Conservation (phyloP, 1,140 invertebrate genomes). For the Pogonognathellus flavescens region DNA sequence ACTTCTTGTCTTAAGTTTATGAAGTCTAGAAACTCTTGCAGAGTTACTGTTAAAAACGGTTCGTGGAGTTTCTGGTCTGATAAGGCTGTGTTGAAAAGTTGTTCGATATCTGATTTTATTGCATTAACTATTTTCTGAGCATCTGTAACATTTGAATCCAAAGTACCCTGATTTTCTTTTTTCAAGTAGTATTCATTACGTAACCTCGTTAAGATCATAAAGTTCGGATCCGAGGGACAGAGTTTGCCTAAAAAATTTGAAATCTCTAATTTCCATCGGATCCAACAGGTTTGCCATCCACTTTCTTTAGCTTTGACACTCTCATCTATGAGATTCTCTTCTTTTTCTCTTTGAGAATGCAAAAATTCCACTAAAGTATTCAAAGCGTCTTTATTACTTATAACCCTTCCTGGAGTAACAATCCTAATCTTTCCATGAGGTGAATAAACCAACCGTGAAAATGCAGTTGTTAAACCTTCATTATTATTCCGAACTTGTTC, state of each 20-base stretch:
- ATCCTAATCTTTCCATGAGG: conserved; percentile 34
- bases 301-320: conserved; percentile 53
- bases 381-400: conserved; percentile 53
- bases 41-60: conserved; percentile 59
- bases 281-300: conserved; percentile 54
- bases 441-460: conserved; percentile 27
- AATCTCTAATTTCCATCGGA: conserved; percentile 53
- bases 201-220: background rate
- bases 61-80: conserved; percentile 52
- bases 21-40: conserved; percentile 59
- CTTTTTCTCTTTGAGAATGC: conserved; percentile 53
- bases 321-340: conserved; percentile 52
- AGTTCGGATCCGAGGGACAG: conserved; percentile 8
- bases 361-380: conserved; percentile 58
- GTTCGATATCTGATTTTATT: conserved; percentile 58
- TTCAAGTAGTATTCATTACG: conserved; percentile 9
- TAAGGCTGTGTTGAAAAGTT: conserved; percentile 37
- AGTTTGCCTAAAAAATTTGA: conserved; percentile 35
- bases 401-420: conserved; percentile 45
- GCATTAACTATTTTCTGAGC: conserved; percentile 50
- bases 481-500: background rate
- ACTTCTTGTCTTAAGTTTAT: conserved; percentile 56
- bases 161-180: background rate
- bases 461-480: background rate
- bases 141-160: conserved; percentile 6